These are phyloP conservation scores for Syngnathoides biaculeatus DNA, from an alignment of 2,113 vertebrate genomes.

Conservation along the genomic window DNA sequence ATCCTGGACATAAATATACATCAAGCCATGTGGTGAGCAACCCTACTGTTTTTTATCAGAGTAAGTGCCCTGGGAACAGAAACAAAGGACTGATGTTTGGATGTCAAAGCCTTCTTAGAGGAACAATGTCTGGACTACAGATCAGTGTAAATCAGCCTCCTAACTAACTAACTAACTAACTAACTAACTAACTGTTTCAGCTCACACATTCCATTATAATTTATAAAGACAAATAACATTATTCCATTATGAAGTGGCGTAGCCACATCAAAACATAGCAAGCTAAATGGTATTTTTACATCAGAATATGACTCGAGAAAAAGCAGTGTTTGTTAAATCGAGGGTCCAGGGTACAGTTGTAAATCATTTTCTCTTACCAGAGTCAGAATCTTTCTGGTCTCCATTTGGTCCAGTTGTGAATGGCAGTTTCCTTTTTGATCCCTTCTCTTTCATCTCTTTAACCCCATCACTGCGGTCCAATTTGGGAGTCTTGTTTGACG, in stretches of 20 bases:
- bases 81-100: conserved; percentile 17
- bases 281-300: not conserved
- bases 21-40: not conserved
- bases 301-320: too few species aligned
- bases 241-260: not conserved
- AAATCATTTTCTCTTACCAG: conserved; percentile 72
- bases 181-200: conserved; percentile 3
- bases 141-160: conserved; percentile 31
- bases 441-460: conserved; percentile 98
- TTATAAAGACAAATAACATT: conserved; percentile 2
- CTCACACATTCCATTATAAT: conserved; percentile 6
- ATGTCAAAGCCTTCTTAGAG: conserved; percentile 16
- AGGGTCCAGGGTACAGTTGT: not conserved
- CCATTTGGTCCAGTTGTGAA: conserved; percentile 97
- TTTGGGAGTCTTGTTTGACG: conserved; percentile 98
- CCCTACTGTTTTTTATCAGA: not conserved
- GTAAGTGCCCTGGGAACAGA: conserved; percentile 7
- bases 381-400: conserved; percentile 99
- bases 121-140: conserved; percentile 23
- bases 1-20: not conserved
- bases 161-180: not conserved
- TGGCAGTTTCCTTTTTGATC: conserved; percentile 93
- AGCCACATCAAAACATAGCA: not conserved
- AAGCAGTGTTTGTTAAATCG: too few species aligned
- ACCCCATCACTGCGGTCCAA: conserved; percentile 94